Percentiles rank a stretch among this genome's conserved stretches.
Evolutionary conservation across 2,888 invertebrate genomes (phyloP).

Genomic region (Aethes cnicana): DNA sequence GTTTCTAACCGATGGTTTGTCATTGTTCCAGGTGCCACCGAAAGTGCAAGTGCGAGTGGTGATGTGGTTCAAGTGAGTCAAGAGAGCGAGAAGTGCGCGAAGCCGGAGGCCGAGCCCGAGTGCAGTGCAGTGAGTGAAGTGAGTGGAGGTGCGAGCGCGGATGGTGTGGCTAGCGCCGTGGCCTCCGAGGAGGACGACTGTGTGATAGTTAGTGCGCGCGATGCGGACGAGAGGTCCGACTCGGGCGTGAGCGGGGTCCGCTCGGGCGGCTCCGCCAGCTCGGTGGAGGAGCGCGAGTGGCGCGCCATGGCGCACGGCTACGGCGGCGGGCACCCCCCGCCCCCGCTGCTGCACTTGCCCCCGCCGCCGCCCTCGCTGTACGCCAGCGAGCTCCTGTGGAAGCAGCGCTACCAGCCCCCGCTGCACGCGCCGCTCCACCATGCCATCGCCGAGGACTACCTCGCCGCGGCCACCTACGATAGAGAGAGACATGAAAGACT

Average conservation of each 20-base stretch:
- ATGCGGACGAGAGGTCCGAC: slow-evolving; percentile 84
- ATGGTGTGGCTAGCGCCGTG: slow-evolving; percentile 79
- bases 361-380: slow-evolving; percentile 78
- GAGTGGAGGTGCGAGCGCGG: slow-evolving; percentile 70
- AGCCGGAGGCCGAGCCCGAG: slow-evolving; percentile 59
- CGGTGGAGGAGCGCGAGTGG: slow-evolving; percentile 89
- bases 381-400: slow-evolving; percentile 83
- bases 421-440: slow-evolving; percentile 79
- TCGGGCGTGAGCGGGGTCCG: slow-evolving; percentile 89
- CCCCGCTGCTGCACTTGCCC: slow-evolving; percentile 74
- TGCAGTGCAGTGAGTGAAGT: slow-evolving; percentile 78
- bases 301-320: slow-evolving; percentile 88
- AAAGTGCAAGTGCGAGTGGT: slow-evolving; percentile 72
- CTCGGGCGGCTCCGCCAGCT: slow-evolving; percentile 87
- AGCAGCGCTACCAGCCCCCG: slow-evolving; percentile 83
- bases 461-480: slow-evolving; percentile 81
- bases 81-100: slow-evolving; percentile 72
- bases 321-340: slow-evolving; percentile 84
- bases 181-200: slow-evolving; percentile 85
- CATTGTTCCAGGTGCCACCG: slow-evolving; percentile 73
- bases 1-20: slow-evolving; percentile 6
- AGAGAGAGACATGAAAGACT: slow-evolving; percentile 86
- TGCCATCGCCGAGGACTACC: slow-evolving; percentile 77
- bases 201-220: slow-evolving; percentile 84
- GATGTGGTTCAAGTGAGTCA: slow-evolving; percentile 72